A percentile compares a stretch with the other conserved stretches of the same genome.
These are phyloP conservation scores for Bruchidius siliquastri DNA, from an alignment of 2,888 invertebrate species.

Conservation along the genomic window DNA sequence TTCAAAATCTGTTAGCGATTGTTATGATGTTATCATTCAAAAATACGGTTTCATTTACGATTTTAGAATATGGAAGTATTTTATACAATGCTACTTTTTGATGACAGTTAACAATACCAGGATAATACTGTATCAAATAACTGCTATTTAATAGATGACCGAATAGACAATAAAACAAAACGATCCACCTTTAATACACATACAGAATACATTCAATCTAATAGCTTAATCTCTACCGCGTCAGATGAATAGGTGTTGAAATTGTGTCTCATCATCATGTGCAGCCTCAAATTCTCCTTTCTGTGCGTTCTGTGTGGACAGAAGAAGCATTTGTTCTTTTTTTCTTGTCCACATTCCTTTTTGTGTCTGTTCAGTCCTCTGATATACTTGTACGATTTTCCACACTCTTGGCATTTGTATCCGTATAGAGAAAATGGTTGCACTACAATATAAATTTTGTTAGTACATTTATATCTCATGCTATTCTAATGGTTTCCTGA, in stretches of 20 bases:
- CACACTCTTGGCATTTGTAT: conserved; percentile 15
- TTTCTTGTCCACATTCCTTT: conserved; percentile 30
- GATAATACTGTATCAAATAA: too few species aligned
- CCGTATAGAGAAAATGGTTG: background rate
- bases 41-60: too few species aligned
- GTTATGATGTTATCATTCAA: too few species aligned
- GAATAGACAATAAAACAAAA: background rate
- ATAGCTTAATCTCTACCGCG: background rate
- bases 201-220: background rate
- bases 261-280: conserved; percentile 22
- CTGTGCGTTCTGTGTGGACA: conserved; percentile 30
- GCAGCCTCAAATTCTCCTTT: conserved; percentile 26
- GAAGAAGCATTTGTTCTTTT: conserved; percentile 23
- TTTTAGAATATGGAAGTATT: too few species aligned
- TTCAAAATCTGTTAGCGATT: too few species aligned
- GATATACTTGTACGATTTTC: conserved; percentile 23
- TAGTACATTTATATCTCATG: background rate
- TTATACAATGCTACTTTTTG: too few species aligned
- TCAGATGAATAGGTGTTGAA: background rate
- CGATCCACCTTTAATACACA: background rate
- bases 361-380: conserved; percentile 26
- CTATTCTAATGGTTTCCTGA: background rate
- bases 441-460: background rate
- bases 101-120: too few species aligned
- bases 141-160: background rate